phyloP scores from a whole-genome alignment of 1,140 invertebrate species.

The Aphidius gifuensis region DNA sequence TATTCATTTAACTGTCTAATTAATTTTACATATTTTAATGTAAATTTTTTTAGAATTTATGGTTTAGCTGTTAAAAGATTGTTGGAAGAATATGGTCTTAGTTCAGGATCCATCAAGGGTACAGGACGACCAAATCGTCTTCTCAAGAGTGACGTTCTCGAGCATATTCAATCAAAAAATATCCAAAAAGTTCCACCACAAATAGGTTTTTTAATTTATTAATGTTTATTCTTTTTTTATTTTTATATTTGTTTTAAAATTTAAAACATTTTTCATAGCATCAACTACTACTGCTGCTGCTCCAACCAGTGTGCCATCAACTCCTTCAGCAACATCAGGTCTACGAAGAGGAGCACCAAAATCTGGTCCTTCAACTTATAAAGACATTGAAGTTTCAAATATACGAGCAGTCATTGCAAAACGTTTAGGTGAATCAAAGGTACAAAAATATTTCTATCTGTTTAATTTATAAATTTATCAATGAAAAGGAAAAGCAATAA shows the following conservation, averaged over 20 bases:
- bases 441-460: conserved; percentile 1
- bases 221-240: no score
- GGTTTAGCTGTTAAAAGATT: conserved; percentile 65
- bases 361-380: conserved; percentile 54
- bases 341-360: conserved; percentile 19
- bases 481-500: conserved; percentile 10
- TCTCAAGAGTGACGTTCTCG: conserved; percentile 66
- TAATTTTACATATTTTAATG: not conserved
- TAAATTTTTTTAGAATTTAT: conserved; percentile 42
- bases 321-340: conserved; percentile 4
- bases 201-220: conserved; percentile 33
- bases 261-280: not conserved
- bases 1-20: not conserved
- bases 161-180: conserved; percentile 58
- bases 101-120: conserved; percentile 51
- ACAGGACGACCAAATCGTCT: conserved; percentile 62
- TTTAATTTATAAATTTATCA: not conserved
- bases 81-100: conserved; percentile 61
- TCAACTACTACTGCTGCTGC: not conserved
- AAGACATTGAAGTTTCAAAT: conserved; percentile 80
- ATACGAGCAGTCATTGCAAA: conserved; percentile 91
- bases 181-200: conserved; percentile 51
- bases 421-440: conserved; percentile 86
- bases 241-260: no score
- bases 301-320: conserved; percentile 13